Evolutionary conservation across 2,797 vertebrate species (phyloP), one percentile per base, ranked within the genome.

Genomic region (Masticophis lateralis): DNA sequence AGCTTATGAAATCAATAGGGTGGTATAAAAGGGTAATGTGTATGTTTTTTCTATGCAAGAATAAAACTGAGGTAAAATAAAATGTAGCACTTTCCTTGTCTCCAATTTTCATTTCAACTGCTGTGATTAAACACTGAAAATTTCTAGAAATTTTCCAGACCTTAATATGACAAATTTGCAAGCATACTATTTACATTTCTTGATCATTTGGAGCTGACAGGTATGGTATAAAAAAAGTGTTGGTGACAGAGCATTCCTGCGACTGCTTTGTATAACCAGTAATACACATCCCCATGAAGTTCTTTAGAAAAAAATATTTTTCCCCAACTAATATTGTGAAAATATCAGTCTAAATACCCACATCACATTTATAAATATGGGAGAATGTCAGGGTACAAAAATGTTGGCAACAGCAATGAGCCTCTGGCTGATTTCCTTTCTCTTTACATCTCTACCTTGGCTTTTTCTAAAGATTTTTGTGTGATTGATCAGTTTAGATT

Each of bases 401-500:
- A 88, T 74, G 37, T 59, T 51, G 60, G 53, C 69, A 79, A 79
- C 69, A 87, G 37, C 88, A 28, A 83, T 94, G 32, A 51, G 43
- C 47, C 63, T 5, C 32, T 91, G 57, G 90, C 14, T 90, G 91
- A 1, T 18, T 93, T 94, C 66, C 14, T 59, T 28, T 51, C 22
- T 1, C 5, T 91, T 94, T 90, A 69, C 83, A 87, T 63, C 86
- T 92, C 32, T 94, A 47, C 56, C 6, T 91, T 87, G 5, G 0
- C 37, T 93, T 87, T 8, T 20, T 96, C 86, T 43, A 94, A 93
- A 92, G 89, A 0, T 37, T 59, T 91, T 3, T 90, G 57, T 32
- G 61, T 89, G 32, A 94, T 69, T 90, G 37, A 95, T 83, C 63
- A 60, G 9, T 95, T 95, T 89, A 94, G 32, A 92, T 9, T 91